Conservation (phyloP, 2,797 vertebrate genomes). For the Molossus molossus region DNA sequence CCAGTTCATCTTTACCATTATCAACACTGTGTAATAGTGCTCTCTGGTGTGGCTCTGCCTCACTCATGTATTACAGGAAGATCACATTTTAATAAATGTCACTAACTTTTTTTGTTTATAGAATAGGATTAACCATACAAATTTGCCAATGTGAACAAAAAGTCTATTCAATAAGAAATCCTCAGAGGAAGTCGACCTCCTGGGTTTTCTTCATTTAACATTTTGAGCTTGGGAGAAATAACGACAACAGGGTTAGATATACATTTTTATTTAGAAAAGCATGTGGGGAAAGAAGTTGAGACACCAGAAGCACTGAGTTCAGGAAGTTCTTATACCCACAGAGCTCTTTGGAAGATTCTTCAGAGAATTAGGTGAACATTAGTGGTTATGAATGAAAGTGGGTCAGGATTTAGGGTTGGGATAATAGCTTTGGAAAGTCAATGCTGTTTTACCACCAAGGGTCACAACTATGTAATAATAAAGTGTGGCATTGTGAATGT, state of each 20-base stretch:
- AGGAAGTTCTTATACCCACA: neutral
- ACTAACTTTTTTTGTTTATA: neutral
- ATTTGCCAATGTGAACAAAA: neutral
- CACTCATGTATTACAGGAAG: neutral
- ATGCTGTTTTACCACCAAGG: neutral
- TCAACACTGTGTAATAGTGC: neutral
- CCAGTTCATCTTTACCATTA: neutral
- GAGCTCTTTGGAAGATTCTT: slow-evolving; percentile 45
- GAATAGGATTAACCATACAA: neutral
- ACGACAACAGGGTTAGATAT: neutral
- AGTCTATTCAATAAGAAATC: neutral
- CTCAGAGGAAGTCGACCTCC: neutral
- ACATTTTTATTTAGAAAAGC: slow-evolving; percentile 31
- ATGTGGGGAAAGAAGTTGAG: neutral
- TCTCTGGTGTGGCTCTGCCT: neutral
- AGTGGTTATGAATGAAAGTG: neutral
- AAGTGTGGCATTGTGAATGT: neutral
- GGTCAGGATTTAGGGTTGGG: neutral
- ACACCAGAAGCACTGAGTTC: slow-evolving; percentile 1
- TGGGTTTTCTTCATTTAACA: slow-evolving; percentile 1
- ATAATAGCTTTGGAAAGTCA: slow-evolving; percentile 36
- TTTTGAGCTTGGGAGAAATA: slow-evolving; percentile 34
- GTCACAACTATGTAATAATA: neutral
- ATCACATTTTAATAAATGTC: slow-evolving; percentile 31
- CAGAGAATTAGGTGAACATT: slow-evolving; percentile 8